Conservation (phyloP, 2,113 vertebrate genomes). For the Gymnarchus niloticus region DNA sequence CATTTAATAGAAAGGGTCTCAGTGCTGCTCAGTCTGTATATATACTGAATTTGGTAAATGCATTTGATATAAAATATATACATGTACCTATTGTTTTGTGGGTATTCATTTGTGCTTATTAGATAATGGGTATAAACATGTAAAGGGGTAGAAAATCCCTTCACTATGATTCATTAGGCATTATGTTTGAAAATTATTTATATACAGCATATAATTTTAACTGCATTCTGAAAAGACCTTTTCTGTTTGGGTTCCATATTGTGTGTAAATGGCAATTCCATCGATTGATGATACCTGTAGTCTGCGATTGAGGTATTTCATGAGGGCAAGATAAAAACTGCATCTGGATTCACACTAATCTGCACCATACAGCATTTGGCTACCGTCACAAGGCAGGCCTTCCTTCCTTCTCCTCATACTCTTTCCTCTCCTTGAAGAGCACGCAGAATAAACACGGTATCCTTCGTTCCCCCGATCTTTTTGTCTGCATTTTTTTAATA, state of each 20-base stretch:
- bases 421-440: background rate
- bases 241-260: background rate
- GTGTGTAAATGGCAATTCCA: background rate
- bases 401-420: constrained; percentile 5
- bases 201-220: background rate
- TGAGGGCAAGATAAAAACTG: too few species aligned
- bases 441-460: constrained; percentile 32
- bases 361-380: constrained; percentile 44
- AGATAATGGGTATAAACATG: background rate
- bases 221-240: background rate
- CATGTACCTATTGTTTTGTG: background rate
- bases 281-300: background rate
- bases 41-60: background rate
- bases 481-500: constrained; percentile 43
- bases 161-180: background rate
- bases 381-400: constrained; percentile 39
- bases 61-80: too few species aligned
- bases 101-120: background rate
- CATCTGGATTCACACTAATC: constrained; percentile 25
- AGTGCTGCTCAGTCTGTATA: background rate
- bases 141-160: background rate
- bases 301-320: background rate
- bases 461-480: constrained; percentile 42
- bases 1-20: too few species aligned
- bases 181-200: background rate